These are phyloP conservation scores for Hippolais icterina DNA, from an alignment of 2,113 vertebrate species.

Conservation along the genomic window DNA sequence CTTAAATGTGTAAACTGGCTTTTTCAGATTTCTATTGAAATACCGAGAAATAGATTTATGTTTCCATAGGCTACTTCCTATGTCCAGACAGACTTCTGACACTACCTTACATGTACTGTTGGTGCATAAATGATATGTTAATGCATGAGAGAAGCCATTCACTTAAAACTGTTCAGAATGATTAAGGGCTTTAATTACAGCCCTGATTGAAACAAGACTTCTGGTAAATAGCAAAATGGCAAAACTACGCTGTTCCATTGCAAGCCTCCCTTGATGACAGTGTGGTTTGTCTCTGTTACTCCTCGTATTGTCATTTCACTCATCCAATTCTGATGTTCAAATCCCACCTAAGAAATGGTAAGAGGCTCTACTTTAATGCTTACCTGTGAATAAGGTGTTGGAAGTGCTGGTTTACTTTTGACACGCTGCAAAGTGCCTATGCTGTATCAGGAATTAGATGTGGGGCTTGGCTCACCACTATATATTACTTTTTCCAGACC, in stretches of 20 bases:
- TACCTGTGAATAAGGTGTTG: constrained; percentile 3
- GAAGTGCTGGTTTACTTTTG: neutral
- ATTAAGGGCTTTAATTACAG: constrained; percentile 66
- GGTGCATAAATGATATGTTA: constrained; percentile 44
- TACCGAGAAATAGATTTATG: constrained; percentile 54
- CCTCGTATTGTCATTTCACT: neutral
- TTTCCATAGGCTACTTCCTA: constrained; percentile 54
- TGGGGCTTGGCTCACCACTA: neutral
- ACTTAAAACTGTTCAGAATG: constrained; percentile 65
- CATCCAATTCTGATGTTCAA: neutral
- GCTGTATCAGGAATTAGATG: neutral
- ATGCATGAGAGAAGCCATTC: constrained; percentile 60
- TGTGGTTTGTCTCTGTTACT: neutral
- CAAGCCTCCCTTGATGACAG: neutral
- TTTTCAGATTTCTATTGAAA: constrained; percentile 49
- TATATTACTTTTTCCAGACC: neutral
- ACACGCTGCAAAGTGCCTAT: neutral
- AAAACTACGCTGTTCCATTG: neutral
- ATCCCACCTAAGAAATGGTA: constrained; percentile 12
- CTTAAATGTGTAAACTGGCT: constrained; percentile 70
- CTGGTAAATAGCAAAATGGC: constrained; percentile 67
- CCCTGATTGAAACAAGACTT: constrained; percentile 45
- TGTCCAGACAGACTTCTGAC: constrained; percentile 40
- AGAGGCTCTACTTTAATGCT: neutral
- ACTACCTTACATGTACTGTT: neutral